These are phyloP conservation scores for Bombus confusus DNA, from an alignment of 1,140 invertebrate genomes.

Conservation along the genomic window DNA sequence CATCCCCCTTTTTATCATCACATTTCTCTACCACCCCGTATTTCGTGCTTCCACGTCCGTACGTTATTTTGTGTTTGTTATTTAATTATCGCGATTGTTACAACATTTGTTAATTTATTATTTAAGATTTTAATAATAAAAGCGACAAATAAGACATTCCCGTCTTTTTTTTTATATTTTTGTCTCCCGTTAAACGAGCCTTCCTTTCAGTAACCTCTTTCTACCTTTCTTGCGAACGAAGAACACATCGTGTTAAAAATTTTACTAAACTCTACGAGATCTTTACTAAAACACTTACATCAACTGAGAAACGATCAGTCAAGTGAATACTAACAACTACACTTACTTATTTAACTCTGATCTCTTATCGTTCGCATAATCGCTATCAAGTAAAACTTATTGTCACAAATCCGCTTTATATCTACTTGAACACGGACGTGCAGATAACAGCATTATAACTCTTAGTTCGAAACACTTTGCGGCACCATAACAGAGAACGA, in stretches of 20 bases:
- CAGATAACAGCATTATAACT: background rate
- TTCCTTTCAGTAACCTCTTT: background rate
- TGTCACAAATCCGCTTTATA: background rate
- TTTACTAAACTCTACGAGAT: too few species aligned
- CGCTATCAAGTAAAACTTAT: background rate
- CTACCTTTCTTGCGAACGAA: background rate
- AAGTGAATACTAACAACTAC: too few species aligned
- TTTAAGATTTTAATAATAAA: constrained; percentile 76
- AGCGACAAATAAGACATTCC: constrained; percentile 28
- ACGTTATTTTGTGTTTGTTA: constrained; percentile 71
- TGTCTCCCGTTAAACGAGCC: too few species aligned
- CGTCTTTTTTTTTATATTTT: background rate
- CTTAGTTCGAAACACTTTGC: background rate
- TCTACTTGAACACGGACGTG: background rate
- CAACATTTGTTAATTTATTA: constrained; percentile 77
- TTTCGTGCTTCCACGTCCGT: constrained; percentile 46
- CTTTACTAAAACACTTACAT: background rate
- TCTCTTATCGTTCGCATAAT: background rate
- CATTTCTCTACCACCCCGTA: constrained; percentile 32
- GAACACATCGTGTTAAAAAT: background rate
- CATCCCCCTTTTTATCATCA: constrained; percentile 33
- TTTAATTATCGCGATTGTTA: constrained; percentile 76
- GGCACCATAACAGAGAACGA: background rate
- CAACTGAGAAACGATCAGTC: background rate
- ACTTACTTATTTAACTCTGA: background rate